A percentile compares a stretch with the other conserved stretches of the same genome.
Conservation (phyloP, 2,113 vertebrate species). For the Sardina pilchardus region DNA sequence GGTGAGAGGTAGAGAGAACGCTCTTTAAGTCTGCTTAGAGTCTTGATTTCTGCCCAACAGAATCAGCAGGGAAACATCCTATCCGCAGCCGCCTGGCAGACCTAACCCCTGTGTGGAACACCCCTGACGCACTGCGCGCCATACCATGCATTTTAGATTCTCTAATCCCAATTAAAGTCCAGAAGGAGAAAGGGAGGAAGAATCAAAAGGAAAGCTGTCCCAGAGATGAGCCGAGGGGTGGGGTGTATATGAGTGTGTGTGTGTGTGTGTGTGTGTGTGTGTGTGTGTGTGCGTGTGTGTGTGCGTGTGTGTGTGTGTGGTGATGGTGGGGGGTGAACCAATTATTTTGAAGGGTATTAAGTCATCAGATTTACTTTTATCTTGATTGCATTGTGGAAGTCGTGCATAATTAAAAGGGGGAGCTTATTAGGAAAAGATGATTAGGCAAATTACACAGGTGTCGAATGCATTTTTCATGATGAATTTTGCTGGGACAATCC, state of each 20-base stretch:
- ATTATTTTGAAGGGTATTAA: conserved; percentile 99
- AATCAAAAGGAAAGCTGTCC: conserved; percentile 81
- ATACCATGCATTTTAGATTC: conserved; percentile 51
- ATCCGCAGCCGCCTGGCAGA: conserved; percentile 65
- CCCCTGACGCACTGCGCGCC: conserved; percentile 76
- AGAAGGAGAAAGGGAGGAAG: conserved; percentile 57
- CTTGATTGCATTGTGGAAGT: conserved; percentile 99
- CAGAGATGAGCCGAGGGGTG: conserved; percentile 74
- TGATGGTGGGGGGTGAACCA: conserved; percentile 73
- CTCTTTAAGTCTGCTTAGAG: conserved; percentile 78
- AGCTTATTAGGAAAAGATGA: conserved; percentile 99
- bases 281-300: conserved; percentile 1
- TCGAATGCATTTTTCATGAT: conserved; percentile 99
- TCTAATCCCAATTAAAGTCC: conserved; percentile 65
- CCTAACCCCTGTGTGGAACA: conserved; percentile 80
- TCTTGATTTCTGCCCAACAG: conserved; percentile 81
- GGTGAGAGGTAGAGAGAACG: conserved; percentile 34
- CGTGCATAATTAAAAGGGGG: conserved; percentile 97
- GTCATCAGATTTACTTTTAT: conserved; percentile 99
- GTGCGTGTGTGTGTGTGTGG: not conserved
- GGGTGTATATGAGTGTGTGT: not conserved
- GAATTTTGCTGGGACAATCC: conserved; percentile 97
- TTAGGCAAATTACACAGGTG: conserved; percentile 99
- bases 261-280: conserved; percentile 20
- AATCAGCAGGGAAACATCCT: conserved; percentile 79